Percentiles rank a stretch among this genome's conserved stretches.
phyloP scores from a whole-genome alignment of 2,113 vertebrate genomes.

The Psittacara wagleri region DNA sequence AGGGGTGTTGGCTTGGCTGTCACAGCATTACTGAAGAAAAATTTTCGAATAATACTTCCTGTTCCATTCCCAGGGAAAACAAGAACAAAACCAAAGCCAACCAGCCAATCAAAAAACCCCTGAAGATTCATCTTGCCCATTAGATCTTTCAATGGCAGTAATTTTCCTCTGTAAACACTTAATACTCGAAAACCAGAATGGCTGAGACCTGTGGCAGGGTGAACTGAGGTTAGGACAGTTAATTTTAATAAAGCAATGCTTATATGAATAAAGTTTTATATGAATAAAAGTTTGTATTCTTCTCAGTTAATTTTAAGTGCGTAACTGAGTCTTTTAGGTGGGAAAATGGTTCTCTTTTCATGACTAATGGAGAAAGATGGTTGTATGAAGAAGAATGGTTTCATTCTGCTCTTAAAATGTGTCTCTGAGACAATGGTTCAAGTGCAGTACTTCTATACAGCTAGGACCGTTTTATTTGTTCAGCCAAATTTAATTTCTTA shows the following conservation, averaged over 20 bases:
- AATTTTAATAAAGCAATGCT: background rate
- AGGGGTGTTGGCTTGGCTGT: background rate
- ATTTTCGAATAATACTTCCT: background rate
- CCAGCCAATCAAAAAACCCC: accelerated
- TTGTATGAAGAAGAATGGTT: background rate
- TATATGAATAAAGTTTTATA: background rate
- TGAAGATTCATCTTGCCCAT: accelerated
- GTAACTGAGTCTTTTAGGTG: background rate
- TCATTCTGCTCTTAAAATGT: background rate
- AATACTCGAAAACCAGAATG: background rate
- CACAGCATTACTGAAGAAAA: background rate
- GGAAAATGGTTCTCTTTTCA: background rate
- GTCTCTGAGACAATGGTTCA: background rate
- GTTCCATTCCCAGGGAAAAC: accelerated
- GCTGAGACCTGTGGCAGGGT: background rate
- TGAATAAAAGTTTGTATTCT: background rate
- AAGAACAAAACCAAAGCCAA: background rate
- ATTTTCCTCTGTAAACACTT: background rate
- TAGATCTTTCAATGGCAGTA: background rate
- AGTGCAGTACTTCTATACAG: background rate
- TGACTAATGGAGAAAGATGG: background rate
- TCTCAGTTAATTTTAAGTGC: background rate
- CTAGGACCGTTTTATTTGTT: background rate
- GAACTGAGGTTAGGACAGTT: background rate
- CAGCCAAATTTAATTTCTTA: background rate